phyloP scores from a whole-genome alignment of 2,113 vertebrate genomes.

The Sylvietta virens region DNA sequence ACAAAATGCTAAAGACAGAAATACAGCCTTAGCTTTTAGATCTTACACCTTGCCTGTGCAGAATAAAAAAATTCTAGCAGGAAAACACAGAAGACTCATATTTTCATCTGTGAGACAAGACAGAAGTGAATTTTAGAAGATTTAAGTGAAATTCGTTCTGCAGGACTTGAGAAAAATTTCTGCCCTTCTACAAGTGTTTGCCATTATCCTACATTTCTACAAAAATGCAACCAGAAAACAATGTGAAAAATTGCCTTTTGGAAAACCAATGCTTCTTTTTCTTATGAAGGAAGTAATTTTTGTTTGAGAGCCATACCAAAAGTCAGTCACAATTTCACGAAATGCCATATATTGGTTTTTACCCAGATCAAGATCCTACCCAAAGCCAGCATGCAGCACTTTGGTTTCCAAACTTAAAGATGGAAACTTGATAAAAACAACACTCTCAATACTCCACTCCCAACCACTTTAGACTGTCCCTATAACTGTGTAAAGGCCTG shows the following conservation, averaged over 20 bases:
- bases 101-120: not conserved
- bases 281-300: not conserved
- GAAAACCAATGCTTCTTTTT: not conserved
- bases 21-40: not conserved
- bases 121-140: not conserved
- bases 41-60: not conserved
- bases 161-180: not conserved
- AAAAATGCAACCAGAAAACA: not conserved
- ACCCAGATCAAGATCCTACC: not conserved
- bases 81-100: not conserved
- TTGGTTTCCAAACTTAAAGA: not conserved
- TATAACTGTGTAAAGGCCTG: not conserved
- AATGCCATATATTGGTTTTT: rapidly evolving
- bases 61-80: not conserved
- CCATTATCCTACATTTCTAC: not conserved
- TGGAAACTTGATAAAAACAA: not conserved
- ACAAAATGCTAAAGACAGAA: not conserved
- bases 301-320: not conserved
- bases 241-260: not conserved
- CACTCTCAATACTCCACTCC: not conserved
- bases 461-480: rapidly evolving
- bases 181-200: not conserved
- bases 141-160: not conserved
- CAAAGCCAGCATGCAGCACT: not conserved
- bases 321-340: not conserved